phyloP scores from a whole-genome alignment of 2,113 vertebrate genomes.

The Oreochromis tanganicae region DNA sequence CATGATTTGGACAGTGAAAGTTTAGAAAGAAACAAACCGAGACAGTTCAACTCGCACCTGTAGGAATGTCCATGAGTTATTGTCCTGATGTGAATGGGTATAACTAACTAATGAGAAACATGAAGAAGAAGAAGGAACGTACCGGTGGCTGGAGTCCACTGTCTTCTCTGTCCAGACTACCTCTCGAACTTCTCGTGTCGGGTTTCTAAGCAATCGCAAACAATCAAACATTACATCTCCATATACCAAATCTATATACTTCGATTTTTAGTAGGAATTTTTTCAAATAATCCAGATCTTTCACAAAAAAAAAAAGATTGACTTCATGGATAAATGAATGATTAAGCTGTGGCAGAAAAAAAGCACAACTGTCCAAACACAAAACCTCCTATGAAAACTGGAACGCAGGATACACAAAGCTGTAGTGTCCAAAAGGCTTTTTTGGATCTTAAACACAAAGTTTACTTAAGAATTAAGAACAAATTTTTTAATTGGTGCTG shows the following conservation, averaged over 20 bases:
- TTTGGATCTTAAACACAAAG: not conserved
- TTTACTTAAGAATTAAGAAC: not conserved
- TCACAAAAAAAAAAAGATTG: not conserved
- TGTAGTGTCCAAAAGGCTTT: not conserved
- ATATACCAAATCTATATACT: not conserved
- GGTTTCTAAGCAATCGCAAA: slow-evolving; percentile 80
- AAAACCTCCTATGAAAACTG: not conserved
- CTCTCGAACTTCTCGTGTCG: slow-evolving; percentile 87
- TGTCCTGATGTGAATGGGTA: not conserved
- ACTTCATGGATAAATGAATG: not conserved
- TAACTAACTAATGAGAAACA: not conserved
- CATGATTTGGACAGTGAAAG: not conserved
- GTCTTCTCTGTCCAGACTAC: slow-evolving; percentile 90
- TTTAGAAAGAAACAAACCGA: not conserved
- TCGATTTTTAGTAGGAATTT: fast-evolving
- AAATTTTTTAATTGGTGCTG: not conserved
- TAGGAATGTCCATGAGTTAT: fast-evolving
- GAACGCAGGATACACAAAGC: not conserved
- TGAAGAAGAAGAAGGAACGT: slow-evolving; percentile 51
- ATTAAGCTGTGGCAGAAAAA: not conserved
- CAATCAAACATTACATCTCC: not conserved
- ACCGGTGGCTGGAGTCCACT: slow-evolving; percentile 84
- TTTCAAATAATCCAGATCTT: not conserved
- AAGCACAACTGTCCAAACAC: not conserved
- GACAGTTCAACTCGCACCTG: not conserved